Base-by-base conservation (phyloP, 2,888 invertebrate species). In the Bellardia bayeri region DNA sequence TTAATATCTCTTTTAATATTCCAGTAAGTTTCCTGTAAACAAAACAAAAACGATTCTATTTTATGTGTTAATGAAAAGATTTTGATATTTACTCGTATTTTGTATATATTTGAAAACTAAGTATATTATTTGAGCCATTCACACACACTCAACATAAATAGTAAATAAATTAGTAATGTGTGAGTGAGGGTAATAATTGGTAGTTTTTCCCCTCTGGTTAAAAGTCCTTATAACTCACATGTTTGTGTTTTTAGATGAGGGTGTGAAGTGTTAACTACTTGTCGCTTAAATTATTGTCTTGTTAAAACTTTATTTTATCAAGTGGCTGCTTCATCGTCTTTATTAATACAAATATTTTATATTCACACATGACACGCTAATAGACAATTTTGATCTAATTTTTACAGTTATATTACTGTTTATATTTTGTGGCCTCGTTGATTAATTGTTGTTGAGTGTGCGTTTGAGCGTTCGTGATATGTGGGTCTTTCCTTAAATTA, bases 221-320 rank as follows among this genome's bases (percentile, higher is more conserved):
- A 7, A 11, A 8, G 1, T 16, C 6, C 54, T 72, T 33, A 56
- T 45, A 45, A 45, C 45, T 11, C 58, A 33, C 11, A 58, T 58
- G 56, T 9, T 16, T 71, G 74, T 64, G 51, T 45, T 33, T 56
- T 45, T 68, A 11, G 37, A 72, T 72, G 81, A 87, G 88, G 88
- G 89, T 89, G 89, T 88, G 83, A 89, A 89, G 83, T 88, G 87
- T 80, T 87, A 82, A 87, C 78, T 82, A 71, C 78, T 83, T 83
- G 83, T 71, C 83, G 78, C 30, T 74, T 58, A 84, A 87, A 84
- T 88, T 82, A 89, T 84, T 85, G 83, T 87, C 86, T 88, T 85
- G 88, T 85, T 88, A 86, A 88, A 88, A 86, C 87, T 85, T 88
- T 75, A 82, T 79, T 45, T 88, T 85, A 89, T 89, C 88, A 88